Evolutionary conservation across 2,113 vertebrate species (phyloP), one percentile per base, ranked within the genome.

Genomic region (Hippocampus comes): DNA sequence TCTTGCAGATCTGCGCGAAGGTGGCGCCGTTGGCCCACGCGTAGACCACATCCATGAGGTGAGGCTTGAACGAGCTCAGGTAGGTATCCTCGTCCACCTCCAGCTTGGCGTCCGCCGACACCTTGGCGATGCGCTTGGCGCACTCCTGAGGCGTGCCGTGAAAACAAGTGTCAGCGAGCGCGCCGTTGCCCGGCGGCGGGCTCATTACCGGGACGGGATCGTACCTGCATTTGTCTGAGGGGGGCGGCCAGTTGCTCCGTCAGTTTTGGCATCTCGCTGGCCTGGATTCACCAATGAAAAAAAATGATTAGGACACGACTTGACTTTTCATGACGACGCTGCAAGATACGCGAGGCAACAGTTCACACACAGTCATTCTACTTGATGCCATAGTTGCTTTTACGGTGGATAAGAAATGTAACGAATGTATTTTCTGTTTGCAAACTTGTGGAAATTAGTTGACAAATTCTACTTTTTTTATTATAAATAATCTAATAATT

Each of bases 1-100:
- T 99, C 88, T 97, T 99, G 92, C 97, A 99, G 88, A 99, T 98
- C 68, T 98, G 96, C 51, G 95, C 94, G 53, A 99, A 99, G 0
- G 95, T 95, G 60, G 95, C 93, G 18, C 97, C 97, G 17, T 96
- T 96, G 56, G 97, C 94, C 97, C 97, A 99, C 0, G 97, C 98
- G 72, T 93, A 94, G 0, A 99, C 94, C 49, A 99, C 97, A 68
- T 99, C 97, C 97, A 99, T 99, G 71, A 99, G 90, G 85, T 98
- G 96, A 38, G 97, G 96, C 43, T 93, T 95, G 81, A 99, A 99
- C 38, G 96, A 94, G 86, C 90, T 94, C 27, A 99, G 88, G 5
- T 99, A 99, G 0, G 91, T 90, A 77, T 99, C 97, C 82, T 99
- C 97, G 64, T 99, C 96, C 21, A 95, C 94, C 65, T 98, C 96